A percentile compares a stretch with the other conserved stretches of the same genome.
Conservation (phyloP, 2,113 vertebrate genomes). For the Ptyas mucosa region DNA sequence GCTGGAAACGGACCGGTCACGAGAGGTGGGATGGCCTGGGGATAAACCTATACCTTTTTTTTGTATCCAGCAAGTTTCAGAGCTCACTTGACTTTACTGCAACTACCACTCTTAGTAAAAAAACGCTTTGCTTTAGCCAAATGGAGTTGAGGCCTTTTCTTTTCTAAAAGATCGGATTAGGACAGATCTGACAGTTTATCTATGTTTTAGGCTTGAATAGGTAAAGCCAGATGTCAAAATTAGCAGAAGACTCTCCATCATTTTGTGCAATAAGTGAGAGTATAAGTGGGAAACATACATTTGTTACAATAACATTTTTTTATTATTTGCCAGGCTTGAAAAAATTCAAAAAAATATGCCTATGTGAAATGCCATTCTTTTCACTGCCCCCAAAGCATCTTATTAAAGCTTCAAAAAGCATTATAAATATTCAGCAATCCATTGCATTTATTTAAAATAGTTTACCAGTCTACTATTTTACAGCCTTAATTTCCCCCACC, state of each 20-base stretch:
- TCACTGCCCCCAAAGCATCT: neutral
- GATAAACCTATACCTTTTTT: too few species aligned
- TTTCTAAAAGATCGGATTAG: too few species aligned
- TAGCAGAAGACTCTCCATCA: neutral
- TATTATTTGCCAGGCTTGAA: conserved; percentile 1
- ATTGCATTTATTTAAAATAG: neutral
- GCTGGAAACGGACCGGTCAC: too few species aligned
- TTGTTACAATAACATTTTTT: neutral
- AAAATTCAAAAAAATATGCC: neutral
- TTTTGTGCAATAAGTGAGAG: neutral
- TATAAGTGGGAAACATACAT: neutral
- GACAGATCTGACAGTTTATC: too few species aligned
- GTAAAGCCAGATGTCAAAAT: conserved; percentile 34
- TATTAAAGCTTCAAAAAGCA: neutral
- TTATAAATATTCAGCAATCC: neutral
- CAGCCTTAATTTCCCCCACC: neutral
- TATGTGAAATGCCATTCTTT: conserved; percentile 24
- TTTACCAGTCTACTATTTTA: neutral
- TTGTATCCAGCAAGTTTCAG: too few species aligned
- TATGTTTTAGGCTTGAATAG: conserved; percentile 11
- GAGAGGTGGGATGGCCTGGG: too few species aligned
- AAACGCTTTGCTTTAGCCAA: too few species aligned
- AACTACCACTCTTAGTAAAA: too few species aligned
- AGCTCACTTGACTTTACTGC: too few species aligned
- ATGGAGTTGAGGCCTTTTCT: too few species aligned